These are phyloP conservation scores for Augochlora pura DNA, from an alignment of 1,140 invertebrate genomes.

Conservation along the genomic window DNA sequence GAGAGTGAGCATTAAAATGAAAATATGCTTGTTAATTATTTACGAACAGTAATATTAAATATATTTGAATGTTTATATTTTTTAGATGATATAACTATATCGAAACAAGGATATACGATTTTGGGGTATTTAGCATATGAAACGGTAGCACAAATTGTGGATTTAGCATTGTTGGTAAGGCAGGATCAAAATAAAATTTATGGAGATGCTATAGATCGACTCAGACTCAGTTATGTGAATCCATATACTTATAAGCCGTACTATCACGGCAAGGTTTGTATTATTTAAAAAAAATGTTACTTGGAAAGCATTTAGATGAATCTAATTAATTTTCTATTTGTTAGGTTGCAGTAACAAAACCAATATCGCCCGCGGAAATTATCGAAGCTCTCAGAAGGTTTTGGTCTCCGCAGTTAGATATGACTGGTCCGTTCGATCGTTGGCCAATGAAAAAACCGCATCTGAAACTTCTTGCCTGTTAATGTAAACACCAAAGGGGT, in stretches of 20 bases:
- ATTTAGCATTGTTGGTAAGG: conserved; percentile 83
- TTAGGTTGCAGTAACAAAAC: conserved; percentile 69
- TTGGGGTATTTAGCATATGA: conserved; percentile 85
- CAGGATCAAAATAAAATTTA: conserved; percentile 81
- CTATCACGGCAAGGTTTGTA: conserved; percentile 72
- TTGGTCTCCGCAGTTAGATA: conserved; percentile 77
- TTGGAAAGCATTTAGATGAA: background rate
- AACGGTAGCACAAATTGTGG: conserved; percentile 85
- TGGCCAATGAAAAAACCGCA: conserved; percentile 73
- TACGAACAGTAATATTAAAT: conserved; percentile 7
- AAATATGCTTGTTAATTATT: conserved; percentile 13
- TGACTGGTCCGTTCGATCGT: conserved; percentile 76
- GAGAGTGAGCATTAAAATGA: conserved; percentile 64
- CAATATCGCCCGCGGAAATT: conserved; percentile 82
- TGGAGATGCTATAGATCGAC: conserved; percentile 80
- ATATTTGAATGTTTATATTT: conserved; percentile 36
- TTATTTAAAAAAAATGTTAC: conserved; percentile 13
- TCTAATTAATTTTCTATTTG: conserved; percentile 43
- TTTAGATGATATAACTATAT: conserved; percentile 79
- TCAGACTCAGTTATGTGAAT: conserved; percentile 76
- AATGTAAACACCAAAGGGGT: conserved; percentile 34
- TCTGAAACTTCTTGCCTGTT: conserved; percentile 73
- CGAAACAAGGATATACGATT: conserved; percentile 80
- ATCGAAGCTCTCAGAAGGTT: conserved; percentile 82
- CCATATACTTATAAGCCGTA: conserved; percentile 76